Conservation (phyloP, 2,113 vertebrate genomes). For the Rattus rattus region DNA sequence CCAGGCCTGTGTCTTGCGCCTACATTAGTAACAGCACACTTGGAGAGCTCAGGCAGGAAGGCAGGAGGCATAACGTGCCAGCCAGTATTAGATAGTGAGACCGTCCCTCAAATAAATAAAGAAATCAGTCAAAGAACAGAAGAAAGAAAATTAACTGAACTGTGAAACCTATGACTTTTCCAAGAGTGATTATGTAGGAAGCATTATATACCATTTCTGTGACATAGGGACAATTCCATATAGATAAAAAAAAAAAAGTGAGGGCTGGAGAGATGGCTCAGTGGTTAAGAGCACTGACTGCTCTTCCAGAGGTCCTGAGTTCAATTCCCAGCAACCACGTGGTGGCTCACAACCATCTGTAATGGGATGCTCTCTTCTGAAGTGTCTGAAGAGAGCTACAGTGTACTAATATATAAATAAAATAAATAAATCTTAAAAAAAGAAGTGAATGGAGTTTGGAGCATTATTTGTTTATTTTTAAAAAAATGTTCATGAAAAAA, state of each 20-base stretch:
- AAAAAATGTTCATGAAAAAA: background rate
- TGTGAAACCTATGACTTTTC: slow-evolving; percentile 37
- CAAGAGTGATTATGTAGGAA: background rate
- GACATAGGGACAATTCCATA: background rate
- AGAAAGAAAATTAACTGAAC: background rate
- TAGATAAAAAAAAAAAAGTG: background rate
- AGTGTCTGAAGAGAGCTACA: too few relatives aligned
- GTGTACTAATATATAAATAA: too few relatives aligned
- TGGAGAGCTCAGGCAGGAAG: background rate
- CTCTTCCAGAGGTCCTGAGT: too few relatives aligned
- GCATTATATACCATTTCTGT: background rate
- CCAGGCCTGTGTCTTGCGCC: background rate
- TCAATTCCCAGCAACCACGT: too few relatives aligned
- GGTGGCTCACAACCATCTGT: too few relatives aligned
- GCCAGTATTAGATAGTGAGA: too few relatives aligned
- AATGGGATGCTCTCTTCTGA: too few relatives aligned
- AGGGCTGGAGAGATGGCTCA: too few relatives aligned
- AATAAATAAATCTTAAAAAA: too few relatives aligned
- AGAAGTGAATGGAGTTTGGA: background rate
- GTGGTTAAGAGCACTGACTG: too few relatives aligned
- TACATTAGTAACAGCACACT: background rate
- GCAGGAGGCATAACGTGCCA: background rate
- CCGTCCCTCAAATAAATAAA: background rate
- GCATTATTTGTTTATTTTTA: background rate
- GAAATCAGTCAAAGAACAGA: background rate